Evolutionary conservation across 2,797 vertebrate genomes (phyloP).

Genomic region (Hippopotamyrus pictus): DNA sequence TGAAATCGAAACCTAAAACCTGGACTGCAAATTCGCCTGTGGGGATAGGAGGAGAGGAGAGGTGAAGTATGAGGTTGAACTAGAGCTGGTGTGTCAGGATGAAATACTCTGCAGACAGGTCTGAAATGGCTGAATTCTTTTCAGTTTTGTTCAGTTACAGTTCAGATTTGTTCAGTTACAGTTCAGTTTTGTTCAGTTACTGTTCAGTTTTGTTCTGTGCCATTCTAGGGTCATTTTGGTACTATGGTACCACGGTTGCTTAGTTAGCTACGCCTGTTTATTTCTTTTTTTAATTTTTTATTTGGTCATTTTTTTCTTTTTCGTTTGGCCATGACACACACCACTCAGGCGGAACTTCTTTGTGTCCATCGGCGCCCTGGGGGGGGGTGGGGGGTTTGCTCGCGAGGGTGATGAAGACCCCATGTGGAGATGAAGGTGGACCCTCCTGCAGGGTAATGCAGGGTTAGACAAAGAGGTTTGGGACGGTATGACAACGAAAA

Average conservation of each 20-base stretch:
- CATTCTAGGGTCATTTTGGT: background rate
- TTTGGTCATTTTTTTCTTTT: background rate
- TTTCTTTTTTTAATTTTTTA: background rate
- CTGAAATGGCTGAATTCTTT: background rate
- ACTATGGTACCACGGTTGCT: background rate
- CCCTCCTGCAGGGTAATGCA: background rate
- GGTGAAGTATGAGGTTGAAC: background rate
- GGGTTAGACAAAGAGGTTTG: background rate
- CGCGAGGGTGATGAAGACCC: background rate
- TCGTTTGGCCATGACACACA: background rate
- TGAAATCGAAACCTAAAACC: background rate
- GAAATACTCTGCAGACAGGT: background rate
- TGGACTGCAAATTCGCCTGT: background rate
- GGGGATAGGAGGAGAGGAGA: background rate
- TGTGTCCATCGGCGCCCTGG: background rate
- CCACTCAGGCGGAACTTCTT: background rate
- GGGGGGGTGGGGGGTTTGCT: background rate
- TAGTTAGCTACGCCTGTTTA: background rate
- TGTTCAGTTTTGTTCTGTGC: background rate
- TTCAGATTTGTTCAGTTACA: background rate
- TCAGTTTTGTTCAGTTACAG: background rate
- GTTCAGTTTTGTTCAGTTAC: background rate
- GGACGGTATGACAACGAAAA: background rate
- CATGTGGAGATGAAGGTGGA: background rate
- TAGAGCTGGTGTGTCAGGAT: background rate